A percentile compares a stretch with the other conserved stretches of the same genome.
Evolutionary conservation across 2,797 vertebrate genomes (phyloP).

Genomic region (Neosilurus hyrtlii): DNA sequence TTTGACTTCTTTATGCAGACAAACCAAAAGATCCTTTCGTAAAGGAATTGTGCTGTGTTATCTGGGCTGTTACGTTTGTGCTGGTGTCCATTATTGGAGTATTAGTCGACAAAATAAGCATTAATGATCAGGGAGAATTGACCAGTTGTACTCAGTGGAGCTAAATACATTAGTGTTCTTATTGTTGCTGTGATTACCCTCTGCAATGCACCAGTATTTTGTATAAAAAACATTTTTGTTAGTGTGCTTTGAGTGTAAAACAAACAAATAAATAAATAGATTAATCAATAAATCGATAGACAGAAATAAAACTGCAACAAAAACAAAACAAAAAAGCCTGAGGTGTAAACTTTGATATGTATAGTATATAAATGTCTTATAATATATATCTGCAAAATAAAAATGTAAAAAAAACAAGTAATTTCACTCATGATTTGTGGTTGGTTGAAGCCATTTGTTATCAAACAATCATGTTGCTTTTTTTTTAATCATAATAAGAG

Average conservation of each 20-base stretch:
- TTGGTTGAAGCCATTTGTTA: too few species aligned
- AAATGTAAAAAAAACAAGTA: too few species aligned
- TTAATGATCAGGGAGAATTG: not conserved
- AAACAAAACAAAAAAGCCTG: not conserved
- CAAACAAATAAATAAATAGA: not conserved
- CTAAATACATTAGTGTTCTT: not conserved
- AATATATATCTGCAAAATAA: too few species aligned
- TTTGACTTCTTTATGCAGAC: slow-evolving; percentile 2
- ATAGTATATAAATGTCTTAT: too few species aligned
- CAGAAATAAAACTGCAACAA: not conserved
- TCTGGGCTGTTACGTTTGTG: not conserved
- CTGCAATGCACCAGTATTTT: not conserved
- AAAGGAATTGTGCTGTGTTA: not conserved
- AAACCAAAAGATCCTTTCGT: not conserved
- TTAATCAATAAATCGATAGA: too few species aligned
- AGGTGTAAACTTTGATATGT: not conserved
- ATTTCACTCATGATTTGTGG: too few species aligned
- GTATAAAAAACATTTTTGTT: not conserved
- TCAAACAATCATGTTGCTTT: too few species aligned
- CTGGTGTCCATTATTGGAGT: not conserved
- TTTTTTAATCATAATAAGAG: too few species aligned
- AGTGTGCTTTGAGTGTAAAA: not conserved
- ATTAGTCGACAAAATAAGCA: not conserved
- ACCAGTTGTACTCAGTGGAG: not conserved
- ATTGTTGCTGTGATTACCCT: not conserved